Base-by-base conservation (phyloP, 2,113 vertebrate species). In the Coptodon rendalli region DNA sequence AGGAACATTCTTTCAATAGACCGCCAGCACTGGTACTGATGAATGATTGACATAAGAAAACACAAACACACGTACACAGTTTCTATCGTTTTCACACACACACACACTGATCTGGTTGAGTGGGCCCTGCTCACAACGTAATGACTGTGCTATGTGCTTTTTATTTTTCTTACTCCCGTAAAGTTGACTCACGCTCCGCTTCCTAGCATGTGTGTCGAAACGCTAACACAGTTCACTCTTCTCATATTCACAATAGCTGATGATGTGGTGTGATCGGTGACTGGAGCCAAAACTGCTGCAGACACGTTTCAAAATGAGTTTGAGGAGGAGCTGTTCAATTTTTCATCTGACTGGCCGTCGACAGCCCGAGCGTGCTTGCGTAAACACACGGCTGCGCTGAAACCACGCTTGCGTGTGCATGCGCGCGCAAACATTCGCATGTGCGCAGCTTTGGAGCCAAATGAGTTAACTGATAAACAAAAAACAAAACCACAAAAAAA, bases 221-320 rank as follows among this genome's bases (percentile, higher is more conserved):
- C 9, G 12, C 89, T 92, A 86, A 90, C 90, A 93, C 87, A 92
- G 89, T 89, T 94, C 90, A 87, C 91, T 87, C 82, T 79, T 83
- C 86, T 89, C 85, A 61, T 84, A 87, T 91, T 93, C 89, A 94
- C 93, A 92, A 89, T 91, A 93, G 93, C 76, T 87, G 93, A 89
- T 87, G 91, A 95, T 90, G 93, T 91, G 93, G 87, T 86, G 89
- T 81, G 93, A 93, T 94, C 89, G 56, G 86, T 92, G 94, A 94
- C 87, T 90, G 93, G n/a, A 86, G 87, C 91, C 91, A 86, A 93
- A 95, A 94, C 90, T 90, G 89, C 93, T 93, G 92, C 94, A 91
- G 89, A 91, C 93, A 80, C 29, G 84, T 94, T 94, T 95, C 91
- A 91, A 92, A 95, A 94, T 82, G 94, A 91, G 94, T 80, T 83